These are phyloP conservation scores for Neostethus bicornis DNA, from an alignment of 2,797 vertebrate species.

Conservation along the genomic window DNA sequence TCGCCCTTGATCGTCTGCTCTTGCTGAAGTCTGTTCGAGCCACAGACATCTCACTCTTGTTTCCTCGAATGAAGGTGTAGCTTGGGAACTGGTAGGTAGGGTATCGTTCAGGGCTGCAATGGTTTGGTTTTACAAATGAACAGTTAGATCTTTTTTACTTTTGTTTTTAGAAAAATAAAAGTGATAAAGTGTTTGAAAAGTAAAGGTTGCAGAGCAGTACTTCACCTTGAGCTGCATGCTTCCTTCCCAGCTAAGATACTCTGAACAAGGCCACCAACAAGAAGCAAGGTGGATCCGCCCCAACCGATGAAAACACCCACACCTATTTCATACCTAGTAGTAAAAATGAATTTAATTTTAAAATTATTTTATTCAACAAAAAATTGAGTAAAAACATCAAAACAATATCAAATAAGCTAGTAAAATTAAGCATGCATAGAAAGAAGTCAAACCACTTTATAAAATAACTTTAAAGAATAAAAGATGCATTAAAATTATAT, in stretches of 20 bases:
- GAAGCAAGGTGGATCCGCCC: conserved; percentile 90
- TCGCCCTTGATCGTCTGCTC: conserved; percentile 43
- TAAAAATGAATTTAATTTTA: conserved; percentile 12
- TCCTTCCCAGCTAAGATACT: conserved; percentile 81
- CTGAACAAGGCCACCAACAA: conserved; percentile 88
- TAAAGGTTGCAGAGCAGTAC: background rate
- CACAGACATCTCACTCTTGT: conserved; percentile 37
- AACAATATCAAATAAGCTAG: too few relatives aligned
- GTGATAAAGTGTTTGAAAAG: background rate
- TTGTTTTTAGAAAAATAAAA: background rate
- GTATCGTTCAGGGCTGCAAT: conserved; percentile 56
- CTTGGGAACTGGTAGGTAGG: conserved; percentile 31
- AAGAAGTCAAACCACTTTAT: too few relatives aligned
- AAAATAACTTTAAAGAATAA: background rate
- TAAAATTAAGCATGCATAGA: too few relatives aligned
- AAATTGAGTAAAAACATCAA: too few relatives aligned
- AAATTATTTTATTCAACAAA: too few relatives aligned
- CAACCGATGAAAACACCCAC: conserved; percentile 93
- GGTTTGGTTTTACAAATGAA: conserved; percentile 21
- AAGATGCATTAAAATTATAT: background rate
- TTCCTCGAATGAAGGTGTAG: conserved; percentile 34
- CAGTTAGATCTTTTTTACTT: conserved; percentile 6
- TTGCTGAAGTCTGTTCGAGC: conserved; percentile 26
- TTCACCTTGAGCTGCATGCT: conserved; percentile 72
- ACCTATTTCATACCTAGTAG: conserved; percentile 91